Conservation (phyloP, 2,113 vertebrate genomes). For the Pogona vitticeps region DNA sequence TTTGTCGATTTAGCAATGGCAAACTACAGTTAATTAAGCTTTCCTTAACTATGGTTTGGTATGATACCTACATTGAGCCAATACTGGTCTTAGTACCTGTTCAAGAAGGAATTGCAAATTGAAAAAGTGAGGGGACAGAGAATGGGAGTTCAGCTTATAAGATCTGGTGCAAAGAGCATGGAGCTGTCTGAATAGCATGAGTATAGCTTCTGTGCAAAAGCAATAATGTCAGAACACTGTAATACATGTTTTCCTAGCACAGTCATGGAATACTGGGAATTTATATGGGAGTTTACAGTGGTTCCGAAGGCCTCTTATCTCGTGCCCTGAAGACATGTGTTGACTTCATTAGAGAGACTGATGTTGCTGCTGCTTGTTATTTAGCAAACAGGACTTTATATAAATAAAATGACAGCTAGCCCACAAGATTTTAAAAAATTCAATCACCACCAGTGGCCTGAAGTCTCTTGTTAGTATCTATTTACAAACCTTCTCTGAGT, state of each 20-base stretch:
- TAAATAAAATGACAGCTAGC: conserved; percentile 37
- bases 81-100: not conserved
- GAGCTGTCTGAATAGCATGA: not conserved
- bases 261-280: not conserved
- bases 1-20: not conserved
- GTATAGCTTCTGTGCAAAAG: not conserved
- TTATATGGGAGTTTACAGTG: not conserved
- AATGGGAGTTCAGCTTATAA: no score
- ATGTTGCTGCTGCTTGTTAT: conserved; percentile 11
- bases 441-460: not conserved
- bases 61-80: not conserved
- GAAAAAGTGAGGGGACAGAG: not conserved
- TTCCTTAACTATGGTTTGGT: not conserved
- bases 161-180: not conserved
- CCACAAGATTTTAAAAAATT: not conserved
- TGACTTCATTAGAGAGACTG: not conserved
- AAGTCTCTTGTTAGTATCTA: conserved; percentile 24
- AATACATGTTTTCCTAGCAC: not conserved
- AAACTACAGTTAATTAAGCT: not conserved
- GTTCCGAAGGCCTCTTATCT: not conserved
- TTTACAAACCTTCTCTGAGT: conserved; percentile 12
- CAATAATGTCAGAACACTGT: not conserved
- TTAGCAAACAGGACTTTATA: conserved; percentile 30
- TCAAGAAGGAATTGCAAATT: not conserved
- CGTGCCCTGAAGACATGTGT: not conserved